Base-by-base conservation (phyloP, 2,113 vertebrate species). In the Pterophyllum scalare region DNA sequence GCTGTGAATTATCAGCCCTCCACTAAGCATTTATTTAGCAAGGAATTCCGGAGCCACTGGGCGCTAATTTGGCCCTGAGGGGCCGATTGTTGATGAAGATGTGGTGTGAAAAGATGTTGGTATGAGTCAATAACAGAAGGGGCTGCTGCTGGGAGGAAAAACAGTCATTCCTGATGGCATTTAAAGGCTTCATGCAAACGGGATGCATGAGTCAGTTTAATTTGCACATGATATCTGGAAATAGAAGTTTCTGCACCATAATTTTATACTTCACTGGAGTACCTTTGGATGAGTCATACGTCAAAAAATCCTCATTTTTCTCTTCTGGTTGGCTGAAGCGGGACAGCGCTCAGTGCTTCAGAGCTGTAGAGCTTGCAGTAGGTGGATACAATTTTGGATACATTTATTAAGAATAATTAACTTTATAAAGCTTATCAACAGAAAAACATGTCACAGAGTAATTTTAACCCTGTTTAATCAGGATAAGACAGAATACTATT, bases 41-140 rank as follows among this genome's bases (percentile, higher is more conserved):
- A 59, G 20, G 40, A 35, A 38, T 75, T 84, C 38, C 12, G 1
- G n/a, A 43, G 22, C 14, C 24, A 17, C 79, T 52, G 75, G 61
- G 61, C 61, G 83, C n/a, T 86, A 88, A 82, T 86, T 82, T 33
- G 15, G 4, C 77, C 86, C 84, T 2, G 56, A 26, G 82, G 82
- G 82, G 24, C 22, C 1, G 22, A 72, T 76, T 78, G 2, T 35
- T 87, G 90, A 90, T 84, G 75, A 67, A 83, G 76, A 89, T 86
- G 49, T 20, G 78, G 17, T 78, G 80, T 84, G 89, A 89, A 89
- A 81, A 90, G 75, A 13, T 76, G 77, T 88, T 80, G 67, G 35
- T 35, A 59, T 79, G 79, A 70, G 46, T 80, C 81, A 61, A 19
- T 46, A 79, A 35, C 72, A 61, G 72, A 76, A 46, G 46, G 8